These are phyloP conservation scores for Mallotus villosus DNA, from an alignment of 2,797 vertebrate species.

Conservation along the genomic window DNA sequence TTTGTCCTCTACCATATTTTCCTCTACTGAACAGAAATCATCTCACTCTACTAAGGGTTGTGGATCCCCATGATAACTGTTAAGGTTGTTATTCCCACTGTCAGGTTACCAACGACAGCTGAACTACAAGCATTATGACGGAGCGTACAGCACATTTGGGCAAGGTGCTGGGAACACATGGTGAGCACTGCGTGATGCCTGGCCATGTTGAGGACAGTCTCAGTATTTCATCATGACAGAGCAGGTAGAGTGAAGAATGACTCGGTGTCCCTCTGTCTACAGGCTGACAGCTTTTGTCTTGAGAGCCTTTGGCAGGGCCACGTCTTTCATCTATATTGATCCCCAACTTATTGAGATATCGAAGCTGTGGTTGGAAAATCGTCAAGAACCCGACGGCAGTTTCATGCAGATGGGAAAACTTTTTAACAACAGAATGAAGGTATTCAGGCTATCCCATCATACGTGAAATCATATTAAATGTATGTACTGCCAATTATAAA, in stretches of 20 bases:
- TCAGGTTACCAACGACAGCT: slow-evolving; percentile 83
- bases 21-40: not conserved
- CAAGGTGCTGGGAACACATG: slow-evolving; percentile 74
- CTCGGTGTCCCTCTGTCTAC: not conserved
- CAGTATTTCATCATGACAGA: not conserved
- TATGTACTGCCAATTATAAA: too few species aligned
- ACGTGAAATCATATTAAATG: too few species aligned
- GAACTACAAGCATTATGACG: slow-evolving; percentile 68
- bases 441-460: slow-evolving; percentile 21
- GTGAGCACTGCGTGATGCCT: slow-evolving; percentile 56
- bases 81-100: not conserved
- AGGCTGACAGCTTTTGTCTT: slow-evolving; percentile 87
- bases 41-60: not conserved
- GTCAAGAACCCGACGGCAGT: slow-evolving; percentile 74
- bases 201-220: too few species aligned
- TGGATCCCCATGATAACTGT: not conserved
- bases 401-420: slow-evolving; percentile 75
- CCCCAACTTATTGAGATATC: slow-evolving; percentile 64
- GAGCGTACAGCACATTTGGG: slow-evolving; percentile 80
- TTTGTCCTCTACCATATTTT: not conserved
- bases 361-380: slow-evolving; percentile 67
- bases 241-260: not conserved
- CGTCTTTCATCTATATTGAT: slow-evolving; percentile 77
- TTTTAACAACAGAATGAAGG: slow-evolving; percentile 81
- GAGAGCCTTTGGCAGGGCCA: slow-evolving; percentile 79